Evolutionary conservation across 2,888 invertebrate species (phyloP).

Genomic region (Pandemis corylana): DNA sequence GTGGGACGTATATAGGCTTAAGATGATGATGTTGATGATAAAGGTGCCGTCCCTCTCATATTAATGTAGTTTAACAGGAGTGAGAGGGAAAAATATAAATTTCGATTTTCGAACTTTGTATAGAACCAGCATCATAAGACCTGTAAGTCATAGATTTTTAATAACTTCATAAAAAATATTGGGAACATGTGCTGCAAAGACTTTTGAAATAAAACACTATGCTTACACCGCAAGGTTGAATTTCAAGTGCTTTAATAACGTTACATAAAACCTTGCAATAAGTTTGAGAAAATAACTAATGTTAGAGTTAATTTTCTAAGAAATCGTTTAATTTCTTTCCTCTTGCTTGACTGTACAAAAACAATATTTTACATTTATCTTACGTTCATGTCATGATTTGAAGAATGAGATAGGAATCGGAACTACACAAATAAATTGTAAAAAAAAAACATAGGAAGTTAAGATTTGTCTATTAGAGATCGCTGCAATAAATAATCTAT

Average conservation of each 20-base stretch:
- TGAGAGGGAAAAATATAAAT: no score
- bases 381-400: neutral
- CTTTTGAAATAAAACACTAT: neutral
- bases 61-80: no score
- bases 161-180: neutral
- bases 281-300: neutral
- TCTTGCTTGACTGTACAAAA: neutral
- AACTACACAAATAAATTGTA: neutral
- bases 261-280: neutral
- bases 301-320: neutral
- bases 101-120: no score
- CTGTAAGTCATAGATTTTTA: neutral
- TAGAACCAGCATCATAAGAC: no score
- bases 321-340: neutral
- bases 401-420: neutral
- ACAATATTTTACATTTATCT: slow-evolving; percentile 1
- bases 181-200: neutral
- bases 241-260: neutral
- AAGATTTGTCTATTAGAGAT: neutral
- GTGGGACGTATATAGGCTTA: no score
- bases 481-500: neutral
- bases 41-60: no score
- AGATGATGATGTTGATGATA: no score
- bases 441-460: neutral
- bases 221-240: neutral